phyloP scores from a whole-genome alignment of 2,888 invertebrate species.

The Heliconius sara region DNA sequence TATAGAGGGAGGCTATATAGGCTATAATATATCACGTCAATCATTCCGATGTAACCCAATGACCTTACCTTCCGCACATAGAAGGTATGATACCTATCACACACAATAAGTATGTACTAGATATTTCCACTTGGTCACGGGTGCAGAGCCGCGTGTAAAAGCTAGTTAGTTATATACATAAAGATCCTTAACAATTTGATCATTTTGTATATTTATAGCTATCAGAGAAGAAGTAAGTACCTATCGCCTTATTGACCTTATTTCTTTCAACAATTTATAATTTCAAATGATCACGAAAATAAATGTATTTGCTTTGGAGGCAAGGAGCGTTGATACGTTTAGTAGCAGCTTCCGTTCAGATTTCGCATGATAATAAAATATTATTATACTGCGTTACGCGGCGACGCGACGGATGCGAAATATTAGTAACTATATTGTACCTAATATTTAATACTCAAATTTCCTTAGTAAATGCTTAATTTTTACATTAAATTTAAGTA shows the following conservation, averaged over 20 bases:
- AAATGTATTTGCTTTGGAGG: constrained; percentile 73
- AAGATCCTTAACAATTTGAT: background rate
- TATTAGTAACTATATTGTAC: no score
- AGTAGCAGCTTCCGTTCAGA: constrained; percentile 69
- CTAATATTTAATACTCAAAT: no score
- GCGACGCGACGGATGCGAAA: no score
- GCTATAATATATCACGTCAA: background rate
- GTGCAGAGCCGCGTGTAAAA: background rate
- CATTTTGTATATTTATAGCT: background rate
- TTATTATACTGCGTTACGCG: constrained; percentile 41
- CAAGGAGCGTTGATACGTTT: constrained; percentile 73
- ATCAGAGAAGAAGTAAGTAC: background rate
- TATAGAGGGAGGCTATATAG: background rate
- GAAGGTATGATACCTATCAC: background rate
- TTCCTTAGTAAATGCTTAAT: no score
- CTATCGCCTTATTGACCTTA: constrained; percentile 53
- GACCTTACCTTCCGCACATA: background rate
- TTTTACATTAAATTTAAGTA: background rate
- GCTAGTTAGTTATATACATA: background rate
- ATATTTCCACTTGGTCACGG: background rate
- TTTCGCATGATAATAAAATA: constrained; percentile 56
- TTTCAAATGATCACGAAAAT: constrained; percentile 70
- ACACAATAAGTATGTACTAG: background rate
- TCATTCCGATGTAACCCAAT: background rate
- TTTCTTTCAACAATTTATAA: constrained; percentile 63